phyloP scores from a whole-genome alignment of 1,140 invertebrate species.

The Anthonomus grandis region DNA sequence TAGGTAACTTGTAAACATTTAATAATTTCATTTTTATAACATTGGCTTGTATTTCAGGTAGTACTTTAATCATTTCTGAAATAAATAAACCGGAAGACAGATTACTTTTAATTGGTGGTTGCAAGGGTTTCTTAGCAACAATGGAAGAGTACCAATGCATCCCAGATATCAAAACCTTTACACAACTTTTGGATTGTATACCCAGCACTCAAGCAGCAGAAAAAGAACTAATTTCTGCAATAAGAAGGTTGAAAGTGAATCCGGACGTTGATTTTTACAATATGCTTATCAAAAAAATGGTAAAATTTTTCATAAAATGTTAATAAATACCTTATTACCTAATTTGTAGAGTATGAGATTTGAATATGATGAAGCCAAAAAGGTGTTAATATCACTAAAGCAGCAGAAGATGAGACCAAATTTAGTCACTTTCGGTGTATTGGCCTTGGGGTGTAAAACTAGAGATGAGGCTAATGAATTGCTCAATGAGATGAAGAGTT shows the following conservation, averaged over 20 bases:
- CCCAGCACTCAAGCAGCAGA: constrained; percentile 65
- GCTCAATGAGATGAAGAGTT: constrained; percentile 64
- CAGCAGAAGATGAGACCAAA: constrained; percentile 62
- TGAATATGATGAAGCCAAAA: constrained; percentile 22
- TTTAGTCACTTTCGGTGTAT: constrained; percentile 78
- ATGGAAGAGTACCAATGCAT: constrained; percentile 65
- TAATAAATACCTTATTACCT: not conserved
- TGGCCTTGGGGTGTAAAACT: constrained; percentile 73
- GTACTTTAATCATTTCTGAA: constrained; percentile 57
- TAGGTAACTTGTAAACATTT: constrained; percentile 37
- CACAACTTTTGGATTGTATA: constrained; percentile 68
- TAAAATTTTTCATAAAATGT: constrained; percentile 8
- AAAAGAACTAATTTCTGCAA: constrained; percentile 58
- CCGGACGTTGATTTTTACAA: constrained; percentile 83
- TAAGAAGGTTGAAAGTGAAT: constrained; percentile 58
- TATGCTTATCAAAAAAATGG: constrained; percentile 77
- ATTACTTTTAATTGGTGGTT: constrained; percentile 78
- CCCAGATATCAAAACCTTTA: constrained; percentile 78
- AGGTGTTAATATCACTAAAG: constrained; percentile 54
- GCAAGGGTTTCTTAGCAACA: constrained; percentile 65
- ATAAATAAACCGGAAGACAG: constrained; percentile 60
- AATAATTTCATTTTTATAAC: not conserved
- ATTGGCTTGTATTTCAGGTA: constrained; percentile 38
- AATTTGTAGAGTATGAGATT: constrained; percentile 15
- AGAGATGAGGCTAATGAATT: constrained; percentile 59